Percentiles rank a stretch among this genome's conserved stretches.
Evolutionary conservation across 2,888 invertebrate species (phyloP).

Genomic region (Elegia similella): DNA sequence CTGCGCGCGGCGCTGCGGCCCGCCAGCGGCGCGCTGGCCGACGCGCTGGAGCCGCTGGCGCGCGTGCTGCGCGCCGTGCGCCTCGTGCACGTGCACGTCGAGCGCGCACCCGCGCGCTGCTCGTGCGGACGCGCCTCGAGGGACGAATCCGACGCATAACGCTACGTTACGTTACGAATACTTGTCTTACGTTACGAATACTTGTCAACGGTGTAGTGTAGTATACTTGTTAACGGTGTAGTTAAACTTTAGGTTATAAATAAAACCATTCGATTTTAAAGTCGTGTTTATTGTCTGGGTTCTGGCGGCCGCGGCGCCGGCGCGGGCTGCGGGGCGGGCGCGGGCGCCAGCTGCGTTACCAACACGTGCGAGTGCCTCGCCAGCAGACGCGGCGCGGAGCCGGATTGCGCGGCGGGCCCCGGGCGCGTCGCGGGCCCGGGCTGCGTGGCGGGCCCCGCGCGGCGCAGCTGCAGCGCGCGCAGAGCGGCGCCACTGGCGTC

Average conservation of each 20-base stretch:
- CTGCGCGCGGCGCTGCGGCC: constrained; percentile 79
- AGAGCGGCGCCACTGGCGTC: constrained; percentile 73
- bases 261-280: neutral
- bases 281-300: constrained; percentile 33
- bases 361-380: constrained; percentile 59
- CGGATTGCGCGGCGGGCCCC: constrained; percentile 19
- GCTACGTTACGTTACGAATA: too few relatives aligned
- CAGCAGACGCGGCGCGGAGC: constrained; percentile 62
- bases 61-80: constrained; percentile 41
- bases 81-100: constrained; percentile 41
- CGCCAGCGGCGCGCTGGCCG: constrained; percentile 35
- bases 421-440: constrained; percentile 27
- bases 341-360: constrained; percentile 47
- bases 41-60: constrained; percentile 44
- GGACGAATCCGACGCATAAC: constrained; percentile 22
- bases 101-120: constrained; percentile 10
- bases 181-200: too few relatives aligned
- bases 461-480: constrained; percentile 30
- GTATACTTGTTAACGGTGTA: too few relatives aligned
- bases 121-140: constrained; percentile 16
- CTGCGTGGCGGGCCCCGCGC: constrained; percentile 32
- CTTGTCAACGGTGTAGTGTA: too few relatives aligned
- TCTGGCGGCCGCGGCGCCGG: constrained; percentile 52
- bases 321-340: constrained; percentile 21
- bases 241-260: neutral